Base-by-base conservation (phyloP, 1,140 invertebrate genomes). In the Centruroides vittatus region DNA sequence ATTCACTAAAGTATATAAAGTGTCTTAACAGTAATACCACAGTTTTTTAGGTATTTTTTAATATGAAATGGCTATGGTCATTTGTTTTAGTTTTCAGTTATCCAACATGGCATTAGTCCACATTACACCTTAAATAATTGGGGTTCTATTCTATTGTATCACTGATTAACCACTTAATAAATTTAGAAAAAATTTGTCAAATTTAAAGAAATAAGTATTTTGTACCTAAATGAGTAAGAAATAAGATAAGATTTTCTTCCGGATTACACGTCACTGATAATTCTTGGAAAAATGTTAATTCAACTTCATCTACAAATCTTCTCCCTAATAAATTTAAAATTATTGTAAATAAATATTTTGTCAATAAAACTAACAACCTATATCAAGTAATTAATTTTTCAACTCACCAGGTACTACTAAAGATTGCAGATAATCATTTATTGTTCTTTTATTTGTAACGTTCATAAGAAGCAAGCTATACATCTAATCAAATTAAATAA, bases 351-450 rank as follows among this genome's bases (percentile, higher is more conserved):
- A 58, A 57, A 53, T 34, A 51, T 35, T 59, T 10, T 59, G 7
- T 13, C 53, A 57, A 59, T 47, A 62, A 46, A 56, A 47, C 61
- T 62, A 36, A 47, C 58, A 50, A 13, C 12, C 4, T 53, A 41
- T 34, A 47, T 13, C 12, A 13, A 59, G n/a, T 46, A 41, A 9
- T 23, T 46, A 41, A 41, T 35, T n/a, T 7, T 34, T 12, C 54
- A 35, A 48, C 47, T 35, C 54, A 34, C 46, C 12, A 10, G 47
- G 12, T 11, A 5, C 12, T 52, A 52, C 9, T 23, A 11, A 53
- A 36, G 10, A 50, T 35, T 50, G 9, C 49, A 50, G 12, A 11
- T 4, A 58, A 50, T 35, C n/a, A 41, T 58, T 34, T 36, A 36
- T 7, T 46, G n/a, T 10, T 9, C 34, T 6, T n/a, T 41, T 53